Conservation (phyloP, 2,797 vertebrate genomes). For the Pygocentrus nattereri region DNA sequence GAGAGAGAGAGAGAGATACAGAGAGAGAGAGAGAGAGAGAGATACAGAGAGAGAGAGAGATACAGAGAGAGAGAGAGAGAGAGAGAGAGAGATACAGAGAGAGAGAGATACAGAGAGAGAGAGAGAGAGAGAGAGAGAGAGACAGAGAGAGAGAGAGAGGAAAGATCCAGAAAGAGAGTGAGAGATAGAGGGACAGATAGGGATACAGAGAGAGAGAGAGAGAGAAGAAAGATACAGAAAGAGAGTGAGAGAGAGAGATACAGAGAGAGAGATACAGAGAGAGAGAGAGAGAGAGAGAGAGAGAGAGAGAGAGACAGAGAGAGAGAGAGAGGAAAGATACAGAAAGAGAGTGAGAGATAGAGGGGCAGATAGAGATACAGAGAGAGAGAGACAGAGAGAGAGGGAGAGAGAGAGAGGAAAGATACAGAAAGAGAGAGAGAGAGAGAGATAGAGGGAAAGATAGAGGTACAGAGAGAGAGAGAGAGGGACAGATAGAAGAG, state of each 20-base stretch:
- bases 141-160: neutral
- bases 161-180: no score
- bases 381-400: no score
- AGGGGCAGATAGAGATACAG: no score
- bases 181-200: no score
- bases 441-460: no score
- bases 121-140: neutral
- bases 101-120: neutral
- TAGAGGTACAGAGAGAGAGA: no score
- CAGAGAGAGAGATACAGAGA: neutral
- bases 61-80: neutral
- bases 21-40: neutral
- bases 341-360: no score
- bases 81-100: neutral
- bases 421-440: neutral
- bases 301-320: neutral
- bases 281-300: neutral
- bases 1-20: no score
- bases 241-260: no score
- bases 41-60: constrained; percentile 16
- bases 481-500: no score
- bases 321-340: no score
- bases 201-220: neutral
- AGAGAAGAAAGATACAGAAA: neutral
- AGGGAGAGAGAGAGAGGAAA: neutral